Evolutionary conservation across 1,140 invertebrate genomes (phyloP).

Genomic region (Drosophila serrata): DNA sequence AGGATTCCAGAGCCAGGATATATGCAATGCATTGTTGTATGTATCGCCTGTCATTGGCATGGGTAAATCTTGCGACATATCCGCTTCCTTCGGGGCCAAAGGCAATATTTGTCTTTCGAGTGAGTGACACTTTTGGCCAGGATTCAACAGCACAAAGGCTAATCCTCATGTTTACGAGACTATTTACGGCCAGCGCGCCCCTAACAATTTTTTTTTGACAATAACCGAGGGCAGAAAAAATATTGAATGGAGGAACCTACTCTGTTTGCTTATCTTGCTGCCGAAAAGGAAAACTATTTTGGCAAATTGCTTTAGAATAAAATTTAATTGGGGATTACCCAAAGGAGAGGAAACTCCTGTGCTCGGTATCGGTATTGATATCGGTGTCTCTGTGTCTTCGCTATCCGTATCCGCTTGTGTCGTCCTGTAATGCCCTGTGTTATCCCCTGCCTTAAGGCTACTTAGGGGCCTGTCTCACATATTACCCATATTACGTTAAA

Average conservation of each 20-base stretch:
- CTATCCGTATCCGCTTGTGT: slow-evolving; percentile 39
- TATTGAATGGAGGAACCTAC: slow-evolving; percentile 43
- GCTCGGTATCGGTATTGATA: not conserved
- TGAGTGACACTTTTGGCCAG: slow-evolving; percentile 80
- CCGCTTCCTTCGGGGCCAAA: slow-evolving; percentile 65
- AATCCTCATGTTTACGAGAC: slow-evolving; percentile 81
- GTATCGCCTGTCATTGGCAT: slow-evolving; percentile 22
- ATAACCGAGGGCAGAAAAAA: slow-evolving; percentile 57
- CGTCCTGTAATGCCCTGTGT: slow-evolving; percentile 73
- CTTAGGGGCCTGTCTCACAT: slow-evolving; percentile 82
- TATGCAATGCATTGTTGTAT: slow-evolving; percentile 45
- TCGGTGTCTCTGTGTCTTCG: slow-evolving; percentile 10
- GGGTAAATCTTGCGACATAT: slow-evolving; percentile 78
- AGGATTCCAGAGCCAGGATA: slow-evolving; percentile 71
- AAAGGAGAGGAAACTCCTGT: slow-evolving; percentile 32
- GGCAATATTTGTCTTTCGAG: slow-evolving; percentile 79
- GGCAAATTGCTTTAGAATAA: slow-evolving; percentile 82
- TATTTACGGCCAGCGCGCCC: slow-evolving; percentile 72
- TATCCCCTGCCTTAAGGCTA: slow-evolving; percentile 80
- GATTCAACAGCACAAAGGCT: slow-evolving; percentile 61
- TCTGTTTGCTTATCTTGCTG: slow-evolving; percentile 73
- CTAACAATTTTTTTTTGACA: slow-evolving; percentile 72
- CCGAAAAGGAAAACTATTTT: slow-evolving; percentile 73
- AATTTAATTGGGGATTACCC: slow-evolving; percentile 82
- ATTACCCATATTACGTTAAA: slow-evolving; percentile 81